Conservation (phyloP, 2,888 invertebrate species). For the Tineola bisselliella region DNA sequence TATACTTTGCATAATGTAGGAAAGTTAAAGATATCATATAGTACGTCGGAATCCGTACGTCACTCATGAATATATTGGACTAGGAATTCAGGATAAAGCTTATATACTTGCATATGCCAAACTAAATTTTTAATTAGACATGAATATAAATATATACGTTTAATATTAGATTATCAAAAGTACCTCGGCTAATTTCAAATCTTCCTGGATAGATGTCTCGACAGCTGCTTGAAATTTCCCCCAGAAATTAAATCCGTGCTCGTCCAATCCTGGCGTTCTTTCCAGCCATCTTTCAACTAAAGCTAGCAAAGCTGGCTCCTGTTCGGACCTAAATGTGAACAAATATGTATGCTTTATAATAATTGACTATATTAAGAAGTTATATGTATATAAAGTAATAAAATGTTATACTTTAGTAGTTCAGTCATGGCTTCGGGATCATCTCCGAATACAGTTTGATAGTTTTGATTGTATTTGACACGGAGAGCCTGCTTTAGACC, state of each 20-base stretch:
- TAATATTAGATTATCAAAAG: constrained; percentile 16
- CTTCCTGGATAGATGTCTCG: constrained; percentile 74
- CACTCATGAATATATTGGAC: too few species aligned
- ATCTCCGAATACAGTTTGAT: constrained; percentile 84
- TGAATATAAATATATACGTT: too few species aligned
- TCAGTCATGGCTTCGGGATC: constrained; percentile 70
- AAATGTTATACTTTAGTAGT: constrained; percentile 51
- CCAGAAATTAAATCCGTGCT: constrained; percentile 93
- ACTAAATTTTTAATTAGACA: too few species aligned
- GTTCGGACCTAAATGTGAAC: constrained; percentile 71
- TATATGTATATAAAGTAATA: not conserved
- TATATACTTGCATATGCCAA: too few species aligned
- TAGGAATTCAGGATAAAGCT: too few species aligned
- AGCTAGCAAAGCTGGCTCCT: constrained; percentile 84
- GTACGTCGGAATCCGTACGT: too few species aligned
- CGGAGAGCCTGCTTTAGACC: constrained; percentile 84
- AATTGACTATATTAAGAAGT: too few species aligned
- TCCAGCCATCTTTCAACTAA: constrained; percentile 94
- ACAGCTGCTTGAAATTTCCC: constrained; percentile 84
- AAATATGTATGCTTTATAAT: too few species aligned
- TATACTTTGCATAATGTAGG: too few species aligned
- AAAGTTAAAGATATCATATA: too few species aligned
- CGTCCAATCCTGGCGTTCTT: constrained; percentile 90
- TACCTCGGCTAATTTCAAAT: constrained; percentile 72
- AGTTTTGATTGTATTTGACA: constrained; percentile 93